These are phyloP conservation scores for Venturia canescens DNA, from an alignment of 1,140 invertebrate genomes.

Conservation along the genomic window DNA sequence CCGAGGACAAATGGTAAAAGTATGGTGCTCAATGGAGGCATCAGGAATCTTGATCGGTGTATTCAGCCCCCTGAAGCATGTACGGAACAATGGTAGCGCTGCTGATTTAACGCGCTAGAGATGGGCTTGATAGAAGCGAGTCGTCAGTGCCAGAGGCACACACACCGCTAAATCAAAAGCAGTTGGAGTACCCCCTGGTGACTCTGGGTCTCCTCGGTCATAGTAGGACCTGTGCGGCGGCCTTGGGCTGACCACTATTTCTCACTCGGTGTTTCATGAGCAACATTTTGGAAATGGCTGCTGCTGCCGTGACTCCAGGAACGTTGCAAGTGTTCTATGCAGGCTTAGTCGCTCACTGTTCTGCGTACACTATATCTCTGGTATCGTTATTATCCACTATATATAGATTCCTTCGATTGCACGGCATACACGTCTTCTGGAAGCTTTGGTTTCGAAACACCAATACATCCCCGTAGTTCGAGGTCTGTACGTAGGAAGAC, in stretches of 20 bases:
- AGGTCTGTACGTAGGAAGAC: background rate
- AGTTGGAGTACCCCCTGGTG: constrained; percentile 50
- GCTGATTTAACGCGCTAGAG: constrained; percentile 50
- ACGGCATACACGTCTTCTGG: background rate
- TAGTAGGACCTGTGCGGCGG: constrained; percentile 5
- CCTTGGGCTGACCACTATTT: constrained; percentile 53
- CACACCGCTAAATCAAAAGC: constrained; percentile 74
- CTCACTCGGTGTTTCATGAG: constrained; percentile 53
- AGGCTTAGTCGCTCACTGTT: constrained; percentile 24
- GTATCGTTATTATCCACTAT: background rate
- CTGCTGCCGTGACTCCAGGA: background rate
- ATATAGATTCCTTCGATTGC: constrained; percentile 11
- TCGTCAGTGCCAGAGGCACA: constrained; percentile 71
- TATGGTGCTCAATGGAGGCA: constrained; percentile 25
- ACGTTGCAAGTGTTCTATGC: constrained; percentile 46
- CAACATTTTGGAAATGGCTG: constrained; percentile 26
- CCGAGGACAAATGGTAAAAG: too few species aligned
- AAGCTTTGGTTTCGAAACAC: constrained; percentile 35
- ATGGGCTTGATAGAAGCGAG: constrained; percentile 63
- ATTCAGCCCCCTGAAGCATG: too few species aligned
- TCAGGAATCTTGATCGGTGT: too few species aligned
- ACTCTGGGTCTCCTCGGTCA: background rate
- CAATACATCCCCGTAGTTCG: background rate
- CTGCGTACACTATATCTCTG: constrained; percentile 4
- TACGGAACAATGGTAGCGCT: constrained; percentile 37